These are phyloP conservation scores for Hippoglossus hippoglossus DNA, from an alignment of 2,797 vertebrate species.

Conservation along the genomic window DNA sequence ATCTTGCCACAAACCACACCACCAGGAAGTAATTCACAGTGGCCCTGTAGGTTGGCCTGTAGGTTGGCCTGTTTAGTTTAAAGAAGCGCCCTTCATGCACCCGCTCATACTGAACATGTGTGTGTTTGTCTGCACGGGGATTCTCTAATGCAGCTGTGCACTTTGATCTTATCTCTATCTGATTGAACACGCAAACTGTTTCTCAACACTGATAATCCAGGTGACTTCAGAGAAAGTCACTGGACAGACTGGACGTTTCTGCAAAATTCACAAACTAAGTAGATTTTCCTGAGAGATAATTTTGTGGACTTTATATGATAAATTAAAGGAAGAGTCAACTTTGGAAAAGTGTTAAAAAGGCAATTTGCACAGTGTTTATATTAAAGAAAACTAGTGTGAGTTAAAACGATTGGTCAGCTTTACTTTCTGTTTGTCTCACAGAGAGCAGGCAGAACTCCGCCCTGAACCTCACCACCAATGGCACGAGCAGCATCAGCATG, in stretches of 20 bases:
- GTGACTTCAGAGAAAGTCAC: slow-evolving; percentile 62
- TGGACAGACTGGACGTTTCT: slow-evolving; percentile 18
- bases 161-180: slow-evolving; percentile 64
- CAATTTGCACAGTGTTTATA: not conserved
- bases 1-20: slow-evolving; percentile 64
- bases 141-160: slow-evolving; percentile 39
- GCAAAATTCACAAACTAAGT: not conserved
- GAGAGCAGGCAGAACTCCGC: slow-evolving; percentile 90
- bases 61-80: slow-evolving; percentile 55
- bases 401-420: not conserved
- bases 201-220: slow-evolving; percentile 51
- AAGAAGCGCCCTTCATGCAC: slow-evolving; percentile 21
- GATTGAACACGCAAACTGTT: slow-evolving; percentile 44
- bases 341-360: not conserved
- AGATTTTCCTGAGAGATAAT: not conserved
- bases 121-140: slow-evolving; percentile 39
- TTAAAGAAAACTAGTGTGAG: not conserved
- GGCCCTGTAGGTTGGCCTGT: slow-evolving; percentile 17
- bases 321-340: not conserved
- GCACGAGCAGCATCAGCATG: slow-evolving; percentile 96
- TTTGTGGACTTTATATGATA: not conserved
- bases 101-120: slow-evolving; percentile 18
- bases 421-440: slow-evolving; percentile 33
- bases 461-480: slow-evolving; percentile 85
- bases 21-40: slow-evolving; percentile 45